Conservation (phyloP, 2,797 vertebrate species). For the Galago senegalensis region DNA sequence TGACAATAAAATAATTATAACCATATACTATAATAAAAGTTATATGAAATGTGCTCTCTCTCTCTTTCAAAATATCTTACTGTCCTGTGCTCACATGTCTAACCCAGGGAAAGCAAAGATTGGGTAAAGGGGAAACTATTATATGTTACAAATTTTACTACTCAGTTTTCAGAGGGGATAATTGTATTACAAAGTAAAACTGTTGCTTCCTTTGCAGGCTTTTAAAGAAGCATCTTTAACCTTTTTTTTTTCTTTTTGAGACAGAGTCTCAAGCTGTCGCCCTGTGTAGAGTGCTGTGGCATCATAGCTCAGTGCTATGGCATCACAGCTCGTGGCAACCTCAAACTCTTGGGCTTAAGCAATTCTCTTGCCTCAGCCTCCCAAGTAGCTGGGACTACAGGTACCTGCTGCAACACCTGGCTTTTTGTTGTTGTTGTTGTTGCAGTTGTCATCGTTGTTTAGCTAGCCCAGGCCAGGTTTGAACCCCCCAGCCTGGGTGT, state of each 20-base stretch:
- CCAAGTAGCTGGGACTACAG: too few relatives aligned
- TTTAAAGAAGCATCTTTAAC: background rate
- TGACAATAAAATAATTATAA: background rate
- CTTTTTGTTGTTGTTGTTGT: too few relatives aligned
- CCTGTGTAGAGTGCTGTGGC: too few relatives aligned
- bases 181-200: background rate
- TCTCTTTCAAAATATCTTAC: background rate
- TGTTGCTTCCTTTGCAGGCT: background rate
- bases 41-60: background rate
- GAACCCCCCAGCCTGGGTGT: too few relatives aligned
- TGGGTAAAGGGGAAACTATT: background rate
- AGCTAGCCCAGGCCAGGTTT: too few relatives aligned
- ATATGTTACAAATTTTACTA: background rate
- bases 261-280: too few relatives aligned
- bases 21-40: background rate
- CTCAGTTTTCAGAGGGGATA: constrained; percentile 25
- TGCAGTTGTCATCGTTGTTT: too few relatives aligned
- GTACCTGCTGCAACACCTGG: too few relatives aligned
- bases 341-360: too few relatives aligned
- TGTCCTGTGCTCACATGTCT: background rate
- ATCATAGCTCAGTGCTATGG: too few relatives aligned
- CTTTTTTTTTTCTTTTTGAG: background rate
- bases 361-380: too few relatives aligned
- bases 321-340: too few relatives aligned
- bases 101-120: background rate